These are phyloP conservation scores for Cataglyphis livida DNA, from an alignment of 2,888 invertebrate genomes.

Conservation along the genomic window DNA sequence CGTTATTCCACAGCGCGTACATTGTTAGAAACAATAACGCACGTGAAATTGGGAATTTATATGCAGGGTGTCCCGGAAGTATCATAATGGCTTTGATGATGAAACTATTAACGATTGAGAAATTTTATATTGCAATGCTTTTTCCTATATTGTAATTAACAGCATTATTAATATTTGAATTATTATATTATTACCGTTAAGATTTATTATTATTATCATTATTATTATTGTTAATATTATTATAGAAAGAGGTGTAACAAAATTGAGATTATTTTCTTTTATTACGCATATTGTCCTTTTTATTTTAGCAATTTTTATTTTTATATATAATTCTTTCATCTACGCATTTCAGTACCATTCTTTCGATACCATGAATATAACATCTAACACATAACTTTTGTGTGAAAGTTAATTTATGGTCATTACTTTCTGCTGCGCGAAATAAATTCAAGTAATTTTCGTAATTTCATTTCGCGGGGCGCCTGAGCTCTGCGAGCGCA, in stretches of 20 bases:
- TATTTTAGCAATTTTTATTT: background rate
- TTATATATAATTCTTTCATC: background rate
- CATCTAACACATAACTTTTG: background rate
- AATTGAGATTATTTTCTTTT: background rate
- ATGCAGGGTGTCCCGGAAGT: background rate
- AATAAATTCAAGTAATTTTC: slow-evolving; percentile 16
- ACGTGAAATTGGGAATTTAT: background rate
- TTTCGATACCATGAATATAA: background rate
- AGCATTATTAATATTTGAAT: background rate
- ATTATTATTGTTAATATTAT: background rate
- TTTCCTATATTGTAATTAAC: background rate
- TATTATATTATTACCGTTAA: background rate
- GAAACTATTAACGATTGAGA: background rate
- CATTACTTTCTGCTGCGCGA: slow-evolving; percentile 6
- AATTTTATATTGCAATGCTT: background rate
- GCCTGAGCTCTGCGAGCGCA: background rate
- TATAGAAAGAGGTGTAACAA: background rate
- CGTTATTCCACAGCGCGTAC: slow-evolving; percentile 6
- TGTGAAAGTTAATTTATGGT: slow-evolving; percentile 21
- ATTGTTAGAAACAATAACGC: slow-evolving; percentile 32
- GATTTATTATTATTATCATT: too few species aligned
- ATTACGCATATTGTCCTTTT: background rate
- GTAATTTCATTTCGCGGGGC: background rate
- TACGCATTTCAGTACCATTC: background rate
- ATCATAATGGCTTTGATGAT: background rate